Percentiles rank a stretch among this genome's conserved stretches.
Conservation (phyloP, 2,113 vertebrate species). For the Tursiops truncatus region DNA sequence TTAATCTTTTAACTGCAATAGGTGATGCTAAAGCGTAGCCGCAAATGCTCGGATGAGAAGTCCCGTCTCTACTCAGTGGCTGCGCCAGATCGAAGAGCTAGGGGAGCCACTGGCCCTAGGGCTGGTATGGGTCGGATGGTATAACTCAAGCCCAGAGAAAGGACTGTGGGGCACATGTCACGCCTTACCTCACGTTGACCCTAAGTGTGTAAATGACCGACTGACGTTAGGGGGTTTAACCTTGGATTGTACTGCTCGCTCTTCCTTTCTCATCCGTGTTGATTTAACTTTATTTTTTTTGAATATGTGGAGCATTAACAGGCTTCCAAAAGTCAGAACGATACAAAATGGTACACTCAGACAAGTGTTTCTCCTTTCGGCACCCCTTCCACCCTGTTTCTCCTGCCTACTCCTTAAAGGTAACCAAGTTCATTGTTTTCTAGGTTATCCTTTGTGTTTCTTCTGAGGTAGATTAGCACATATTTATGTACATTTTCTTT, state of each 20-base stretch:
- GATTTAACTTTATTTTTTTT: background rate
- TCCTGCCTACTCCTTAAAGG: background rate
- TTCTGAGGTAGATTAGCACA: background rate
- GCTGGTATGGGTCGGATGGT: background rate
- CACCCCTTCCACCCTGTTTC: background rate
- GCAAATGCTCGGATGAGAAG: background rate
- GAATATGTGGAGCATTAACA: background rate
- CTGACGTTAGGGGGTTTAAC: background rate
- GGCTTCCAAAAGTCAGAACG: background rate
- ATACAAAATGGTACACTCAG: background rate
- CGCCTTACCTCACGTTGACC: background rate
- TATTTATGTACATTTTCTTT: background rate
- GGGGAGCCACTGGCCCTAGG: background rate
- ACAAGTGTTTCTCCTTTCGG: background rate
- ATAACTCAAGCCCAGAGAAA: background rate
- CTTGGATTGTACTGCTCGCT: background rate
- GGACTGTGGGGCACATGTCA: background rate
- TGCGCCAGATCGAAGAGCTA: background rate
- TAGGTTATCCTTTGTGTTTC: background rate
- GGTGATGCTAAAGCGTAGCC: background rate
- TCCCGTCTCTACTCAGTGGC: background rate
- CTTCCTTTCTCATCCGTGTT: background rate
- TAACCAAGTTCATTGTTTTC: background rate
- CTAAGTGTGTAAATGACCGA: fast-evolving
- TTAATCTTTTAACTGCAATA: background rate